A percentile compares a stretch with the other conserved stretches of the same genome.
Evolutionary conservation across 2,797 vertebrate species (phyloP).

Genomic region (Spinus pinus): DNA sequence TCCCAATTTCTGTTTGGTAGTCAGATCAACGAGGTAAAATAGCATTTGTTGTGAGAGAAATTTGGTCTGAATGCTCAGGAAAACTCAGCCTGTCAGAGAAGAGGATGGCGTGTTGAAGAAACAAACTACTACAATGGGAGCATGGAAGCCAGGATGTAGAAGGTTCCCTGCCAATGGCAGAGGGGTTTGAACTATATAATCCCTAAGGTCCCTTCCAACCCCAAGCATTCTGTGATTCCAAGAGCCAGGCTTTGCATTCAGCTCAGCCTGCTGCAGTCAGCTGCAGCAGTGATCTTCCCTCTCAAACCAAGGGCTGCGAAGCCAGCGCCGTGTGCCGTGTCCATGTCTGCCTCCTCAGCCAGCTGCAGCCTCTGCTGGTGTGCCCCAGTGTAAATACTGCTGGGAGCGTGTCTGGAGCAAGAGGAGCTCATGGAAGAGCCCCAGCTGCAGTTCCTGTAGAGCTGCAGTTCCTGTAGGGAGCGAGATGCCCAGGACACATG

Average conservation of each 20-base stretch:
- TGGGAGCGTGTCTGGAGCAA: not conserved
- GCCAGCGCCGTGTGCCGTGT: too few species aligned
- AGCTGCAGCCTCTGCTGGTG: not conserved
- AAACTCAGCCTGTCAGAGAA: not conserved
- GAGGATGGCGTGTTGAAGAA: not conserved
- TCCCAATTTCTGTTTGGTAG: not conserved
- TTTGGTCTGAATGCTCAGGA: not conserved
- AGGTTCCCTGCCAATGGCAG: not conserved
- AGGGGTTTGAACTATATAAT: not conserved
- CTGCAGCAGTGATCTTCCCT: not conserved
- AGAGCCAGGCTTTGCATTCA: not conserved
- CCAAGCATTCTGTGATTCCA: not conserved
- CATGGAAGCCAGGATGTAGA: not conserved
- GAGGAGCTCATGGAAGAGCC: not conserved
- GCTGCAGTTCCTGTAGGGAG: not conserved
- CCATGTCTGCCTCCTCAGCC: not conserved
- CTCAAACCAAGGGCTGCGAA: not conserved
- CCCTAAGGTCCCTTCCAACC: not conserved
- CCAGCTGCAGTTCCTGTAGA: not conserved
- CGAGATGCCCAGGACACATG: rapidly evolving
- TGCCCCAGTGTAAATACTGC: not conserved
- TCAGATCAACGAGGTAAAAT: not conserved
- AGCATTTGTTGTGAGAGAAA: not conserved
- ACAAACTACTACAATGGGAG: not conserved
- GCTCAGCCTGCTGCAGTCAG: rapidly evolving